These are phyloP conservation scores for Crocuta crocuta DNA, from an alignment of 2,113 vertebrate genomes.

Conservation along the genomic window DNA sequence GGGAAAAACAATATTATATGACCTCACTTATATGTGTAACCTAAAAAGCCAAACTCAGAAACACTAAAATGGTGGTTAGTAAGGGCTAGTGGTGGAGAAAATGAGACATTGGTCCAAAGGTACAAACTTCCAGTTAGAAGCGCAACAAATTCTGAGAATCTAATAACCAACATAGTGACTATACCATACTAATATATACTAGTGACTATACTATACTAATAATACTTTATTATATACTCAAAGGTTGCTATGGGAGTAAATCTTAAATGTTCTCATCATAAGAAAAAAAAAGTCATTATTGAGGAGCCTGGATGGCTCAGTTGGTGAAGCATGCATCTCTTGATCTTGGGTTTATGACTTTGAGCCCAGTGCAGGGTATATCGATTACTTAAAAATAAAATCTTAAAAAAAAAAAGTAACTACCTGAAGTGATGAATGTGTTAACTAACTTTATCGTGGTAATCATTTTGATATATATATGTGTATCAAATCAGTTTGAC, in stretches of 20 bases:
- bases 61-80: neutral
- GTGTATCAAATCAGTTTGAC: neutral
- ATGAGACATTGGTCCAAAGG: neutral
- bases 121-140: neutral
- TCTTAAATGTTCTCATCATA: neutral
- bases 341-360: neutral
- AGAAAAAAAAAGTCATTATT: neutral
- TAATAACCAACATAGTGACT: neutral
- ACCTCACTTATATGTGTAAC: neutral
- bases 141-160: neutral
- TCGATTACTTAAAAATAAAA: neutral
- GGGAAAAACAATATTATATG: neutral
- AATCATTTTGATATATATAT: neutral
- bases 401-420: neutral
- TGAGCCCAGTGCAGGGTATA: neutral
- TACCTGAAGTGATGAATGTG: neutral
- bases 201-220: neutral
- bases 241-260: neutral
- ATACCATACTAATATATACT: neutral
- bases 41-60: neutral
- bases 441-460: neutral
- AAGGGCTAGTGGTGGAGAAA: neutral
- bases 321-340: neutral
- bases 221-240: neutral
- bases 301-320: neutral